These are phyloP conservation scores for Pampus argenteus DNA, from an alignment of 2,797 vertebrate species.

Conservation along the genomic window DNA sequence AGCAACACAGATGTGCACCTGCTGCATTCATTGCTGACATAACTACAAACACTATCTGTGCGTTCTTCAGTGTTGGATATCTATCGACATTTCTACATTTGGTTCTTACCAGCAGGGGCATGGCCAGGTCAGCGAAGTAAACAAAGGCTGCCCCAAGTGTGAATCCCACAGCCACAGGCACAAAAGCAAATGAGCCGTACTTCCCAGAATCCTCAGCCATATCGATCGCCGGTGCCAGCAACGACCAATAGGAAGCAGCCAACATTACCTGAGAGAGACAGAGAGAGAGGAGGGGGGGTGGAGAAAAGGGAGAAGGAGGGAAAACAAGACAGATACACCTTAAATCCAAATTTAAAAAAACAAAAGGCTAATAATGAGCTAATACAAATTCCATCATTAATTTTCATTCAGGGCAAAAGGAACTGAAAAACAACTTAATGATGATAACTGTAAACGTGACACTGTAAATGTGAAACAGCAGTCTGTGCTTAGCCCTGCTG, in stretches of 20 bases:
- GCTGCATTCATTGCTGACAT: neutral
- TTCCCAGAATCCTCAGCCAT: constrained; percentile 91
- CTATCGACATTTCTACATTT: too few relatives aligned
- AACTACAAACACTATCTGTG: neutral
- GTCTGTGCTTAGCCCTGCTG: constrained; percentile 11
- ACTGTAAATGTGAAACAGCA: neutral
- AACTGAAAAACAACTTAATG: neutral
- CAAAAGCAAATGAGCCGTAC: constrained; percentile 91
- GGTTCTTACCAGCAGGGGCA: constrained; percentile 89
- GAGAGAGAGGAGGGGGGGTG: too few relatives aligned
- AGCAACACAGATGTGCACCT: neutral
- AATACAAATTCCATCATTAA: neutral
- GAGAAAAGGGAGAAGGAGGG: neutral
- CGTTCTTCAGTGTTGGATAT: neutral
- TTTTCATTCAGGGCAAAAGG: neutral
- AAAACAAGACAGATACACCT: neutral
- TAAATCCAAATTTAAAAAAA: neutral
- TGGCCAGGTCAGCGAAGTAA: constrained; percentile 88
- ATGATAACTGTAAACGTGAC: neutral
- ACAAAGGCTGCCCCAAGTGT: constrained; percentile 92
- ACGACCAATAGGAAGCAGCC: constrained; percentile 97
- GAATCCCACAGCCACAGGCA: constrained; percentile 93
- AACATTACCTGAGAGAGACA: constrained; percentile 91
- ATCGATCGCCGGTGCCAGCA: constrained; percentile 93
- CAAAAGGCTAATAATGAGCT: too few relatives aligned